Percentiles rank a stretch among this genome's conserved stretches.
These are phyloP conservation scores for Cephus spinipes DNA, from an alignment of 2,888 invertebrate species.

Conservation along the genomic window DNA sequence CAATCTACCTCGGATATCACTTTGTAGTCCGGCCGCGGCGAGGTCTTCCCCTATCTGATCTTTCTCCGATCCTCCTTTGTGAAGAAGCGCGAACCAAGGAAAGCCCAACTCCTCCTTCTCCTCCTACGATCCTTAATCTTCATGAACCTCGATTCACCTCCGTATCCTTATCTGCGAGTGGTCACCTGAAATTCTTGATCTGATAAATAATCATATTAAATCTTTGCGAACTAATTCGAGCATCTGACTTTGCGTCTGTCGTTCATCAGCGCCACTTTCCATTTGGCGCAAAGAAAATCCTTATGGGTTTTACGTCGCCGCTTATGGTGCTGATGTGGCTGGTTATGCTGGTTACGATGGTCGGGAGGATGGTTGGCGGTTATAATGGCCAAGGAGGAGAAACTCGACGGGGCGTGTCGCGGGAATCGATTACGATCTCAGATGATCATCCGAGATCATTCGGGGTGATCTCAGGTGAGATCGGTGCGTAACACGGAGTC, in stretches of 20 bases:
- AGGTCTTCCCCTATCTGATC: constrained; percentile 54
- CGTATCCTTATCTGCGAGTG: not conserved
- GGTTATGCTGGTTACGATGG: not conserved
- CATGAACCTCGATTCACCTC: not conserved
- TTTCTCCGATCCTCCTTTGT: constrained; percentile 28
- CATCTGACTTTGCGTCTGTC: not conserved
- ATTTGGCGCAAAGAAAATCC: not conserved
- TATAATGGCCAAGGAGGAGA: not conserved
- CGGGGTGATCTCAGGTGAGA: constrained; percentile 6
- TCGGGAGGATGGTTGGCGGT: not conserved
- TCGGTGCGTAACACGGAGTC: constrained; percentile 47
- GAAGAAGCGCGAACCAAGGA: constrained; percentile 26
- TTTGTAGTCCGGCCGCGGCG: constrained; percentile 59
- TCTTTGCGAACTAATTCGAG: not conserved
- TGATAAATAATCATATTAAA: not conserved
- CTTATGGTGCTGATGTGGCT: not conserved
- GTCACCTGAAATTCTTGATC: not conserved
- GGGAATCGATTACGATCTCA: constrained; percentile 49
- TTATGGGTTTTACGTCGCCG: not conserved
- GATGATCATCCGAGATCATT: constrained; percentile 13
- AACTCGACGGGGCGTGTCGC: constrained; percentile 3
- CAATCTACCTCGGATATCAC: constrained; percentile 60
- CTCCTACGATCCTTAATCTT: not conserved
- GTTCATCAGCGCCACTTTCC: not conserved
- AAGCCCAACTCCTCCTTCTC: constrained; percentile 14